These are phyloP conservation scores for Antheraea assamensis DNA, from an alignment of 2,888 invertebrate genomes.

Conservation along the genomic window DNA sequence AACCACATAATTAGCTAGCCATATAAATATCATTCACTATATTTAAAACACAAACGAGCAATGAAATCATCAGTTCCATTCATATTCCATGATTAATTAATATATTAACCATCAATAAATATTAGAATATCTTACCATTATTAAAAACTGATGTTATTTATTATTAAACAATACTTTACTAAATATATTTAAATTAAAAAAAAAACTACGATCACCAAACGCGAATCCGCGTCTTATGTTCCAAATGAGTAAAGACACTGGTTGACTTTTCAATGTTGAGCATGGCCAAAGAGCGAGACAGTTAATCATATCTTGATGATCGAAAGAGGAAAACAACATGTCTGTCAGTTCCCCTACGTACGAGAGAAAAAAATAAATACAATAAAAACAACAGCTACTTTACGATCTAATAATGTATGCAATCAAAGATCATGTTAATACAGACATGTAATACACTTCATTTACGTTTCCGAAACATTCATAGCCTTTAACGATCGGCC, in stretches of 20 bases:
- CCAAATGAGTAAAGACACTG: neutral
- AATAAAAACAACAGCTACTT: neutral
- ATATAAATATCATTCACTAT: too few species aligned
- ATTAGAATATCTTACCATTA: slow-evolving; percentile 1
- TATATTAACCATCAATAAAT: neutral
- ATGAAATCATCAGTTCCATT: too few species aligned
- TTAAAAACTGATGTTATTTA: neutral
- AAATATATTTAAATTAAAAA: neutral
- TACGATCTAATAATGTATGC: neutral
- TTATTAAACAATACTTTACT: neutral
- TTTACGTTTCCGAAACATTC: neutral
- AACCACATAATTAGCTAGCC: too few species aligned
- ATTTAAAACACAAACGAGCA: too few species aligned
- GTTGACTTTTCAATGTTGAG: neutral
- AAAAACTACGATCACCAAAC: neutral
- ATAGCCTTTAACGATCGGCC: too few species aligned
- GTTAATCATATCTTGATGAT: neutral
- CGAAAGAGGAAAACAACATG: neutral
- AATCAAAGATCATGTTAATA: neutral
- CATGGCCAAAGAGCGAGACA: neutral
- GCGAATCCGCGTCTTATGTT: neutral
- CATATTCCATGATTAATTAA: too few species aligned
- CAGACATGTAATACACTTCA: neutral
- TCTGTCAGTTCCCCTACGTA: neutral
- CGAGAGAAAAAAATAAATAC: neutral